A percentile compares a stretch with the other conserved stretches of the same genome.
These are phyloP conservation scores for Scleropages formosus DNA, from an alignment of 2,797 vertebrate species.

Conservation along the genomic window DNA sequence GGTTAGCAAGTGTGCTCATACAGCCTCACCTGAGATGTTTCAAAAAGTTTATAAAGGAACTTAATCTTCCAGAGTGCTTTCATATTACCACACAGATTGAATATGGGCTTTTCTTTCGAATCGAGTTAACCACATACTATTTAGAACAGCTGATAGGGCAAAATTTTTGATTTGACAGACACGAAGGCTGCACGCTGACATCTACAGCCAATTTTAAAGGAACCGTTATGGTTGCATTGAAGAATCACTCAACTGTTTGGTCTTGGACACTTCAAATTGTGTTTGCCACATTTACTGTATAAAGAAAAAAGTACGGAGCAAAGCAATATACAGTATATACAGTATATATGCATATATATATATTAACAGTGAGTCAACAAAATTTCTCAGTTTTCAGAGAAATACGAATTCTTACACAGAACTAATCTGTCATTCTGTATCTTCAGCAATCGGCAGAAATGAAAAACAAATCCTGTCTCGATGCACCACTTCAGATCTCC, in stretches of 20 bases:
- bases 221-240: constrained; percentile 66
- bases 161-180: no score
- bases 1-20: no score
- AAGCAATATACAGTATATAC: constrained; percentile 45
- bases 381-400: constrained; percentile 19
- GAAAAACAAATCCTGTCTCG: background rate
- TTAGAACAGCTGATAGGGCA: no score
- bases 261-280: no score
- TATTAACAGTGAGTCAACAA: background rate
- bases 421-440: constrained; percentile 24
- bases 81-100: no score
- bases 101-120: no score
- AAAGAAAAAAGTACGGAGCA: constrained; percentile 32
- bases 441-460: background rate
- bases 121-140: no score
- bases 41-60: no score
- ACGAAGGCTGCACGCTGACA: constrained; percentile 66
- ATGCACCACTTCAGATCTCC: background rate
- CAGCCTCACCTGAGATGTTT: no score
- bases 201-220: constrained; percentile 73
- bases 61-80: no score
- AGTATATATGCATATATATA: constrained; percentile 27
- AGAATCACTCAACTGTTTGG: constrained; percentile 66
- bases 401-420: background rate
- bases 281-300: no score